These are phyloP conservation scores for Cynodonichthys magdalenae DNA, from an alignment of 2,797 vertebrate genomes.

Conservation along the genomic window DNA sequence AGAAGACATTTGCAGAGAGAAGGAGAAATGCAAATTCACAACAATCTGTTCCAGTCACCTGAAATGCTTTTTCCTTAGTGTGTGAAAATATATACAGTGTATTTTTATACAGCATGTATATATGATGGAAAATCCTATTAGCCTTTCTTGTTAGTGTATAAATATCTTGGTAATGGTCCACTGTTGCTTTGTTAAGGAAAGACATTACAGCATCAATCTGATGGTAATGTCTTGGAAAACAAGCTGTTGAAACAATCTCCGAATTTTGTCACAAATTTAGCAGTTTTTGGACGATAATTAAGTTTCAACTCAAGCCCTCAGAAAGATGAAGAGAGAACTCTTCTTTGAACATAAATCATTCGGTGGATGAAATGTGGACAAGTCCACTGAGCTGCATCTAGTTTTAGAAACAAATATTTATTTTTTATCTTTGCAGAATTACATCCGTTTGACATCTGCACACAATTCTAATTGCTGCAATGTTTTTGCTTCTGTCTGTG, in stretches of 20 bases:
- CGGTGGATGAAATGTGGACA: too few species aligned
- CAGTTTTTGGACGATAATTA: not conserved
- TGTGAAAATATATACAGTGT: slow-evolving; percentile 5
- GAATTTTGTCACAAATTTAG: not conserved
- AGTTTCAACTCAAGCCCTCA: too few species aligned
- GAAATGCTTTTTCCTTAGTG: not conserved
- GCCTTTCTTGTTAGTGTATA: not conserved
- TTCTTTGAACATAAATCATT: too few species aligned
- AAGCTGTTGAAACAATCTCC: not conserved
- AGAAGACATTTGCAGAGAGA: slow-evolving; percentile 27
- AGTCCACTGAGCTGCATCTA: not conserved
- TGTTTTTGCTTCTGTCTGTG: not conserved
- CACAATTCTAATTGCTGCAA: too few species aligned
- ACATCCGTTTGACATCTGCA: not conserved
- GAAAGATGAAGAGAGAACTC: too few species aligned
- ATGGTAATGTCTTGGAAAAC: not conserved
- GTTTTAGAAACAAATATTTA: not conserved
- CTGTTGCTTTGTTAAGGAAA: slow-evolving; percentile 6
- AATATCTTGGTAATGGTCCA: not conserved
- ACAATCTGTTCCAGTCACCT: not conserved
- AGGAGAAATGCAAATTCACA: slow-evolving; percentile 7
- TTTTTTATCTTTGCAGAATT: too few species aligned
- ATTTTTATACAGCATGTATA: too few species aligned
- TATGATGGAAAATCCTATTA: too few species aligned
- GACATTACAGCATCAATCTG: not conserved